phyloP scores from a whole-genome alignment of 2,888 invertebrate genomes.

The Ceramica pisi region DNA sequence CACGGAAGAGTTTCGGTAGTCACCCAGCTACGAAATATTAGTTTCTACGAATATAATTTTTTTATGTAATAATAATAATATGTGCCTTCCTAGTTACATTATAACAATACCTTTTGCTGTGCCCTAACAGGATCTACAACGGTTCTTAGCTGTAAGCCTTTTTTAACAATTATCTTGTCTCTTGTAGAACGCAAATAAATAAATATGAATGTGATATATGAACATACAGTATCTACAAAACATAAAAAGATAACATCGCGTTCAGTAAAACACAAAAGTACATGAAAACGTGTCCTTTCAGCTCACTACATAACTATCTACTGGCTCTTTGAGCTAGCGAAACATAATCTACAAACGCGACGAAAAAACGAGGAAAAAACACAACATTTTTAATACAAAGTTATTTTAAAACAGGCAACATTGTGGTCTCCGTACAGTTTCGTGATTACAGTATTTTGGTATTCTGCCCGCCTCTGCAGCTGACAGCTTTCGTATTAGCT shows the following conservation, averaged over 20 bases:
- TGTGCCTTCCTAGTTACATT: too few relatives aligned
- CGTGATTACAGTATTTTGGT: conserved; percentile 57
- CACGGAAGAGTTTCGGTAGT: too few relatives aligned
- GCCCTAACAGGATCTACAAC: too few relatives aligned
- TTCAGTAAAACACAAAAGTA: not conserved
- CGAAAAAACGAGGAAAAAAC: conserved; percentile 15
- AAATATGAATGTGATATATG: too few relatives aligned
- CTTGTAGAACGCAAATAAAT: too few relatives aligned
- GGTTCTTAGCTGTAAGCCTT: too few relatives aligned
- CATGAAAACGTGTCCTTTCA: not conserved
- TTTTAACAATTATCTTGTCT: too few relatives aligned
- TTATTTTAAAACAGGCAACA: conserved; percentile 48
- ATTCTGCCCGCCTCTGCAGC: conserved; percentile 56
- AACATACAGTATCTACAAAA: too few relatives aligned
- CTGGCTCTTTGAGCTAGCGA: not conserved
- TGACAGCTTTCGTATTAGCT: conserved; percentile 67
- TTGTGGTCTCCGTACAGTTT: conserved; percentile 38
- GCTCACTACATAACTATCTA: not conserved
- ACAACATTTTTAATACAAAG: conserved; percentile 45
- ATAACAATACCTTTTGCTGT: too few relatives aligned
- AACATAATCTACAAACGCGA: conserved; percentile 21
- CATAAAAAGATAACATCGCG: not conserved
- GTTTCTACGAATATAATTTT: too few relatives aligned
- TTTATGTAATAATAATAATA: too few relatives aligned
- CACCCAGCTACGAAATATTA: too few relatives aligned